phyloP scores from a whole-genome alignment of 2,888 invertebrate species.

The Lasioglossum leucozonium region DNA sequence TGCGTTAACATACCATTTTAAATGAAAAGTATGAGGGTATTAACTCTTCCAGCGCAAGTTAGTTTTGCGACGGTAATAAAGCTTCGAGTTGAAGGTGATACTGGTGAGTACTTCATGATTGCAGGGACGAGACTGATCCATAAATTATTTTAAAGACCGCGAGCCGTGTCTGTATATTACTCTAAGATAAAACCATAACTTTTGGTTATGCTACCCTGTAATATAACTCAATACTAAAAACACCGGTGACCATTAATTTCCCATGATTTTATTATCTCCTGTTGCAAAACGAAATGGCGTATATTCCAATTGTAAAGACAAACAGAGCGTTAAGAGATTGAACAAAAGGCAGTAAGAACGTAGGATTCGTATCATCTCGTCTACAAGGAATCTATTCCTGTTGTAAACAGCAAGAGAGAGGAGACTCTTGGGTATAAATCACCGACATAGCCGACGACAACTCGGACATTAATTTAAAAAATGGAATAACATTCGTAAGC shows the following conservation, averaged over 20 bases:
- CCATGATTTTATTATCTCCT: background rate
- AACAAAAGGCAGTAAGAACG: constrained; percentile 1
- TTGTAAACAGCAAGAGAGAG: background rate
- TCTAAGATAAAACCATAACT: constrained; percentile 44
- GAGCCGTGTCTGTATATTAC: constrained; percentile 19
- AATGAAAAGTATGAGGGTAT: constrained; percentile 43
- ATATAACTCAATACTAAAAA: constrained; percentile 22
- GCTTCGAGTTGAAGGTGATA: constrained; percentile 48
- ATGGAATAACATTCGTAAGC: constrained; percentile 47
- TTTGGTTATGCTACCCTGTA: constrained; percentile 18
- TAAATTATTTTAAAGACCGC: constrained; percentile 59
- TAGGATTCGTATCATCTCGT: constrained; percentile 21
- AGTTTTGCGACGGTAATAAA: constrained; percentile 55
- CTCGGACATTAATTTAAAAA: constrained; percentile 52
- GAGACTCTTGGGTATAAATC: constrained; percentile 41
- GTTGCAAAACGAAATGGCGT: background rate
- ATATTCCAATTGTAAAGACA: background rate
- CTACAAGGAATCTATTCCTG: background rate
- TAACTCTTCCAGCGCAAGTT: constrained; percentile 42
- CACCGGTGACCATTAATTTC: constrained; percentile 2
- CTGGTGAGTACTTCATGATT: constrained; percentile 50
- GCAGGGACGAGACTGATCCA: constrained; percentile 46
- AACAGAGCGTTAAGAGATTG: background rate
- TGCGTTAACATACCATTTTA: constrained; percentile 37
- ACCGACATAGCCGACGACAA: constrained; percentile 47